Evolutionary conservation across 2,113 vertebrate genomes (phyloP), one percentile per base, ranked within the genome.

Genomic region (Hippocampus mohnikei): DNA sequence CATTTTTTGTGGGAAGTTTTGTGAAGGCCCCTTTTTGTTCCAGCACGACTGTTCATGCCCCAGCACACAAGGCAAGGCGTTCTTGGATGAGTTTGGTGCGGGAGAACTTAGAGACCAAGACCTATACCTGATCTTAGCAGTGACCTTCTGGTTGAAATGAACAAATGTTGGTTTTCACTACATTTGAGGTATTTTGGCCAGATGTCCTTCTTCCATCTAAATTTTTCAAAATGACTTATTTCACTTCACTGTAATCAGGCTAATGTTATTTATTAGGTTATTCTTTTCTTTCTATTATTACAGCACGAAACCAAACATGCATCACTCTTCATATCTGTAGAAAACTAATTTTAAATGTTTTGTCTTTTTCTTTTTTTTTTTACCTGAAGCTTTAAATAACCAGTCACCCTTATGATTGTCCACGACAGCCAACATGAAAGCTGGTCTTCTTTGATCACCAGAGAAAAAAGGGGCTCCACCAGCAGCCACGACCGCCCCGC

Each of bases 361-460:
- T 74, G 84, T 75, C 29, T 37, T 37, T 37, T 6, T 37, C 50
- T n/a, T 66, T 74, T 85, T 52, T n/a, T 66, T 74, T 85, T 74
- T 73, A 74, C 81, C 78, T 81, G 68, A 40, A 71, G 74, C 61
- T 67, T 64, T 68, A 53, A 75, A 76, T 76, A 84, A 70, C 76
- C 61, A 27, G 13, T 41, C 73, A 77, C 62, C 33, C 67, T 73
- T 66, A 55, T 86, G 85, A 85, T 77, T 63, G 25, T 71, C 73
- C 65, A n/a, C 62, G 73, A 88, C 84, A 79, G 72, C 73, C 60
- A 52, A 74, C 84, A 83, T 87, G 80, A 87, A 88, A 69, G 63
- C 74, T 65, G 61, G 25, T 67, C 69, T 56, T 66, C 82, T 87
- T 88, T 91, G 85, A 90, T 91, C 88, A 83, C 72, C 53, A 60